Percentiles rank a stretch among this genome's conserved stretches.
These are phyloP conservation scores for Parauchenoglanis punctatus DNA, from an alignment of 2,797 vertebrate species.

Conservation along the genomic window DNA sequence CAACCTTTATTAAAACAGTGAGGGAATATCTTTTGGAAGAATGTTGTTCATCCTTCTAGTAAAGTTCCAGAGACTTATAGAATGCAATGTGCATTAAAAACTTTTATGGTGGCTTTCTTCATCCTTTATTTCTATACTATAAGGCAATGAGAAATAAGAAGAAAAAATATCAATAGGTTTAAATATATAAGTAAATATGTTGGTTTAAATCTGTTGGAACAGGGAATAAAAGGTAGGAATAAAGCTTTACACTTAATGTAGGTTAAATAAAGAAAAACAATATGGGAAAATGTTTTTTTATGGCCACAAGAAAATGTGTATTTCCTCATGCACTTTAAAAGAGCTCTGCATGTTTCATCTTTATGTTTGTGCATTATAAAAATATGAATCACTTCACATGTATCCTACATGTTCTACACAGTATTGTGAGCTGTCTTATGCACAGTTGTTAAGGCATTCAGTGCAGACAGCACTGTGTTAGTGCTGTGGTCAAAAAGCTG, in stretches of 20 bases:
- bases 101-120: background rate
- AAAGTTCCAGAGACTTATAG: background rate
- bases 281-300: background rate
- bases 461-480: background rate
- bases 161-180: background rate
- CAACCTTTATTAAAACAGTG: background rate
- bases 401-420: background rate
- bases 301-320: background rate
- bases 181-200: background rate
- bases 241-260: background rate
- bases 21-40: background rate
- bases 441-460: background rate
- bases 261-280: background rate
- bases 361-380: background rate
- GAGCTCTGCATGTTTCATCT: background rate
- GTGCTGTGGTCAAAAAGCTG: constrained; percentile 47
- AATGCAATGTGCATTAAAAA: background rate
- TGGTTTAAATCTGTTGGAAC: background rate
- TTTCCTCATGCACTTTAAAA: constrained; percentile 6
- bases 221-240: background rate
- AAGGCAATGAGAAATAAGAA: too few species aligned
- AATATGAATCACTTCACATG: background rate
- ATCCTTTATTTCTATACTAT: background rate
- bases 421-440: background rate
- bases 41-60: background rate